Evolutionary conservation across 1,140 invertebrate genomes (phyloP), one percentile per base, ranked within the genome.

Genomic region (Caerostris darwini): DNA sequence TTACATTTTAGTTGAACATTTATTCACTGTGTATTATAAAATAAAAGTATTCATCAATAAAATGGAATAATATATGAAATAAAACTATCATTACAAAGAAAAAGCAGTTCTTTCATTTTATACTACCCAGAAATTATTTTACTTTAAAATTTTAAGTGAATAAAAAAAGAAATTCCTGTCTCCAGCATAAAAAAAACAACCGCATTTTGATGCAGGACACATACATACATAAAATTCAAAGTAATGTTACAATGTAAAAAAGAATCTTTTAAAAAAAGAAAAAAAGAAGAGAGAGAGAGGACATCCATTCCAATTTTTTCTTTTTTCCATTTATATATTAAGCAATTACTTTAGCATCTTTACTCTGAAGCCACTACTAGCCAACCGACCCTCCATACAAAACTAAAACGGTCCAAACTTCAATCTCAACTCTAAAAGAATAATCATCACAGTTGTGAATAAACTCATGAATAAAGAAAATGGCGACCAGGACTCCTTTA

Each of bases 401-500:
- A 50, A 1, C 3, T 4, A 82, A 81, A 59, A 69, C 34, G n/a
- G 12, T 59, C 67, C 14, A 34, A 57, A 50, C 34, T 19, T 8
- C 61, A 61, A 91, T 57, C 81, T 85, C n/a, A 92, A 67, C 90
- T 85, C 57, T 92, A 50, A 19, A 92, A 61, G 82, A 83, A 92
- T 92, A 81, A 92, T 92, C 90, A 85, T n/a, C 81, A 34, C 7
- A 92, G 89, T n/a, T 85, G 82, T 92, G 90, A 92, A 92, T 92
- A 92, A 92, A 85, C 67, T 53, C 90, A 92, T 92, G 90, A 83
- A 85, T 92, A 85, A 92, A 91, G 90, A 92, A 92, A 90, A 58
- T 57, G 82, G 57, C 50, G 6, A 7, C 56, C 56, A 5, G 50
- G 58, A 54, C 71, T 85, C 81, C 34, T 34, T 34, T 12, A 85